Evolutionary conservation across 2,797 vertebrate species (phyloP), one percentile per base, ranked within the genome.

Genomic region (Chaetophractus vellerosus): DNA sequence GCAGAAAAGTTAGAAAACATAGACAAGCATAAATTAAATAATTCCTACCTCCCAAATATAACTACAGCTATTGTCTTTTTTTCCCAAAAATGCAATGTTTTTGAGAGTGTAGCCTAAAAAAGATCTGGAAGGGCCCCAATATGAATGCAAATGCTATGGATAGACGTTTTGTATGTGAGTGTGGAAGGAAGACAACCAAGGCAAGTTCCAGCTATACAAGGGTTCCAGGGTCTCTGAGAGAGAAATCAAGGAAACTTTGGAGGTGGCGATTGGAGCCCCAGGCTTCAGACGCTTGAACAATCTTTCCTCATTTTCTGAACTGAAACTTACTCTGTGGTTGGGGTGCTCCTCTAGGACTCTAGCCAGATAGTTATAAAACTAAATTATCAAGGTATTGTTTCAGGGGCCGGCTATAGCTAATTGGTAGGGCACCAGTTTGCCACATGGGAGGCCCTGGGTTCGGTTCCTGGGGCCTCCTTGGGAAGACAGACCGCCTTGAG

Each of bases 51-150:
- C 48, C 26, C 52, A 90, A 94, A 79, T 9, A 57, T 66, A 96
- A 82, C 33, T 72, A 86, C 0, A 50, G 33, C 63, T 33, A 31
- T 33, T 72, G 38, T 95, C 55, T 97, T 97, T 96, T 95, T 50
- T n/a, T 61, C 23, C 19, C 1, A n/a, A 86, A 83, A 80, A 74
- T 14, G 16, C 8, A 92, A 9, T 38, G 87, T 87, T 85, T 91
- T 85, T 82, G 10, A 96, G 26, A 28, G 26, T 23, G 6, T 81
- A 50, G 19, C 50, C 81, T 85, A 48, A 88, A 91, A 50, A 71
- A 52, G 33, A 10, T 21, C 36, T 75, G 1, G 14, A 28, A 21
- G 38, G 4, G 26, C 26, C 50, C 52, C 16, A 72, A 26, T 72
- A 33, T 68, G 36, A 76, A 76, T 76, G 19, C 69, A 88, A 76